A percentile compares a stretch with the other conserved stretches of the same genome.
phyloP scores from a whole-genome alignment of 37 sponge, comb jelly and placozoan genomes.

The Ianthella basta region DNA sequence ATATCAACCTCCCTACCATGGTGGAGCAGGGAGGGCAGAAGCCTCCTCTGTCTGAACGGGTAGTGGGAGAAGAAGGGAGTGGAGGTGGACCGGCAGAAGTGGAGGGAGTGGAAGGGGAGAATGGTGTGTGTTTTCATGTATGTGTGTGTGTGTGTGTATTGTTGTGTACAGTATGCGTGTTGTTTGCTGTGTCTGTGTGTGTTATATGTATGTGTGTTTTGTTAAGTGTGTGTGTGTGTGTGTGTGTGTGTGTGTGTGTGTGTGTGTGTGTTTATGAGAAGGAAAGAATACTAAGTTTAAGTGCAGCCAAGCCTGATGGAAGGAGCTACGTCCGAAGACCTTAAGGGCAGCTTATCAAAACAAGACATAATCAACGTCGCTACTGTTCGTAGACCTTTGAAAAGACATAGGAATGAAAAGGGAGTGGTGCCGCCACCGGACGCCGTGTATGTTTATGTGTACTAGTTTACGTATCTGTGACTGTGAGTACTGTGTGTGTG shows the following conservation, averaged over 20 bases:
- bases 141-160: constrained; percentile 12
- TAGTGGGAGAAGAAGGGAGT: too few relatives aligned
- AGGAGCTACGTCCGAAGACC: too few relatives aligned
- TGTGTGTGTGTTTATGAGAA: neutral
- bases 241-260: constrained; percentile 24
- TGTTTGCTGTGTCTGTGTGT: constrained; percentile 22
- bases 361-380: too few relatives aligned
- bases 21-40: neutral
- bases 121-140: neutral
- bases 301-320: too few relatives aligned
- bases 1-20: constrained; percentile 19
- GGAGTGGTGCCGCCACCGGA: too few relatives aligned
- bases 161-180: neutral
- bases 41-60: too few relatives aligned
- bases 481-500: constrained; percentile 1
- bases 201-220: constrained; percentile 6
- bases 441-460: too few relatives aligned
- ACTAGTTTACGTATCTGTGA: neutral
- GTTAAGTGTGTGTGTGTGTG: neutral
- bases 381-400: too few relatives aligned
- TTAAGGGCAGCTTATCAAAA: neutral
- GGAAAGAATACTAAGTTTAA: too few relatives aligned
- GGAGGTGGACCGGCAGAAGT: too few relatives aligned
- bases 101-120: too few relatives aligned
- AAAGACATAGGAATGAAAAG: too few relatives aligned